These are phyloP conservation scores for Lynx canadensis DNA, from an alignment of 2,113 vertebrate species.

Conservation along the genomic window DNA sequence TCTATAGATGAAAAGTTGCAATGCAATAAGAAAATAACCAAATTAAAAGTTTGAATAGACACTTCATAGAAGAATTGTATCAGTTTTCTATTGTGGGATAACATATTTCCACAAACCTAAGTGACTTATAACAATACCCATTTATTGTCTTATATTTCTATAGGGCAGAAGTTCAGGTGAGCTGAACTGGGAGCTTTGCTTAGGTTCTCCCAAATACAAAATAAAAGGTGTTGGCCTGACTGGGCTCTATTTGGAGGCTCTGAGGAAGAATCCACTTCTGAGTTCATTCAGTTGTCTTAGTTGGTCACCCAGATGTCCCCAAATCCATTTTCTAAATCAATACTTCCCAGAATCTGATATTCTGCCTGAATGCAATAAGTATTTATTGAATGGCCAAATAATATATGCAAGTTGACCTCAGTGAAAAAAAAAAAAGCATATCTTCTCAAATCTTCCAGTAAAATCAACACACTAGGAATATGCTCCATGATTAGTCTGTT, in stretches of 20 bases:
- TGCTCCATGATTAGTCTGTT: not conserved
- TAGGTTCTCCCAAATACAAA: not conserved
- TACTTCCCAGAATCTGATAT: not conserved
- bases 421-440: not conserved
- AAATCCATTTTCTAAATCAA: not conserved
- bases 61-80: not conserved
- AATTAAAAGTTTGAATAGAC: not conserved
- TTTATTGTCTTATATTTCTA: not conserved
- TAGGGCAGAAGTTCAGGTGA: not conserved
- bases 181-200: not conserved
- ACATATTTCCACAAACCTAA: not conserved
- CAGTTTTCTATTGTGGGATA: not conserved
- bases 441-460: not conserved
- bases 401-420: not conserved
- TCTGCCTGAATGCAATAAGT: not conserved
- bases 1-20: not conserved
- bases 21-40: not conserved
- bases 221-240: not conserved
- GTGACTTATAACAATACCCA: not conserved
- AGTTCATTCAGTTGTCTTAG: not conserved
- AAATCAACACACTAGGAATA: not conserved
- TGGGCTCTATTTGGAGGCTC: not conserved
- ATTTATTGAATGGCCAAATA: not conserved
- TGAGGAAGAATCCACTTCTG: not conserved
- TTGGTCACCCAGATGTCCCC: not conserved